Base-by-base conservation (phyloP, 1,140 invertebrate genomes). In the Bombus ignitus region DNA sequence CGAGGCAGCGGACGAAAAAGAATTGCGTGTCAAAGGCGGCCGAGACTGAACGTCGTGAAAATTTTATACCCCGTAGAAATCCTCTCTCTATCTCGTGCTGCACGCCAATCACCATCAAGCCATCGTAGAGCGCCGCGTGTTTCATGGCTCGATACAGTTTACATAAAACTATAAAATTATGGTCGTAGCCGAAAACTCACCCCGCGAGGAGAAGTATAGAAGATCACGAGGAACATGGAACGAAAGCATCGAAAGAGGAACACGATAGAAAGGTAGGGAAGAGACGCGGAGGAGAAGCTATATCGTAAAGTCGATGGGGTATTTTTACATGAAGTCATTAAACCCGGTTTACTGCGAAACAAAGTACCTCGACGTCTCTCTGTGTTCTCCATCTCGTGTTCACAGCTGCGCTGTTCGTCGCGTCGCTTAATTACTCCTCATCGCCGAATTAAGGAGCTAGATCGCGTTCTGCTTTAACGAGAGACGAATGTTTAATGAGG, bases 101-200 rank as follows among this genome's bases (percentile, higher is more conserved):
- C 86, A 91, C 86, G 89, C 93, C 93, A 94, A 94, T 94, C 92
- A 93, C 93, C 91, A 94, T 94, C 92, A 94, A 94, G 91, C 86
- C 86, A 74, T 90, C 92, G 82, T 92, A 86, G 82, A 87, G 76
- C 35, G 87, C 89, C 62, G 86, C 87, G 77, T 88, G 89, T 92
- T 93, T 93, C 89, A 93, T 92, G 90, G 88, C 92, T 85, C 91
- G 91, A 93, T 94, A 93, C 92, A 93, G 92, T 93, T 94, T 94
- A 93, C 92, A 94, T 93, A 94, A 93, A 93, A 94, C 92, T 93
- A 94, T 93, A 93, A 94, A 94, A 91, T 94, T 94, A 94, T 93
- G 89, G 86, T 72, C 87, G 88, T 88, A 86, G 90, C 87, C 91
- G 87, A 92, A 90, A 85, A 62, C 59, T 28, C 28, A 62, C 28